Conservation (phyloP, 2,888 invertebrate genomes). For the Agonopterix arenella region DNA sequence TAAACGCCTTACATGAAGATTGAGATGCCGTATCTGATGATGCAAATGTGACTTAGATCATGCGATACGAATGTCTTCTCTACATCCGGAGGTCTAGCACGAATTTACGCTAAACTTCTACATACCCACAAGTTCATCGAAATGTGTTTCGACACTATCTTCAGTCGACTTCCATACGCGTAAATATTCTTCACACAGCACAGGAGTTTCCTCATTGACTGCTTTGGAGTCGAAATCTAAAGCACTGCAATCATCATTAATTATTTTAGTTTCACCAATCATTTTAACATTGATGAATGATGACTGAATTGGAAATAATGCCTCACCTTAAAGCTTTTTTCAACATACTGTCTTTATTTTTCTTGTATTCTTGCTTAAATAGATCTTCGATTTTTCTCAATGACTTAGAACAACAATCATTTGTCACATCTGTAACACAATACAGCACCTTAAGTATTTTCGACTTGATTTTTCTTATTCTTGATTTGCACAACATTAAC, state of each 20-base stretch:
- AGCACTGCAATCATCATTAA: slow-evolving; percentile 30
- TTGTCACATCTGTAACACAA: slow-evolving; percentile 46
- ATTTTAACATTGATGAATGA: neutral
- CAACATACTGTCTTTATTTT: slow-evolving; percentile 38
- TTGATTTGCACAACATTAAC: no score
- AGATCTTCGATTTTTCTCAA: slow-evolving; percentile 41
- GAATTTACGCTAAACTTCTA: neutral
- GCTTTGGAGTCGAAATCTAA: slow-evolving; percentile 46
- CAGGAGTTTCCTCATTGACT: slow-evolving; percentile 34
- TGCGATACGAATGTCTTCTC: no score
- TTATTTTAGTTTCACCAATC: neutral
- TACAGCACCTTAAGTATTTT: neutral
- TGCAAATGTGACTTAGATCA: no score
- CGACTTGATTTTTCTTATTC: no score
- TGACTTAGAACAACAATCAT: slow-evolving; percentile 39
- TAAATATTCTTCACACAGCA: slow-evolving; percentile 53
- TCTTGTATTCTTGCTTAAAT: slow-evolving; percentile 40
- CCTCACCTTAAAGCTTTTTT: slow-evolving; percentile 50
- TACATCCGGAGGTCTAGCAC: no score
- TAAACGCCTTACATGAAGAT: no score
- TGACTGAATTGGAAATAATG: neutral
- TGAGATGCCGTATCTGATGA: no score
- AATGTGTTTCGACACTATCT: slow-evolving; percentile 30
- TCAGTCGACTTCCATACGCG: slow-evolving; percentile 35
- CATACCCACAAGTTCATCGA: slow-evolving; percentile 51